Percentiles rank a stretch among this genome's conserved stretches.
phyloP scores from a whole-genome alignment of 2,113 vertebrate genomes.

The Microtus ochrogaster region DNA sequence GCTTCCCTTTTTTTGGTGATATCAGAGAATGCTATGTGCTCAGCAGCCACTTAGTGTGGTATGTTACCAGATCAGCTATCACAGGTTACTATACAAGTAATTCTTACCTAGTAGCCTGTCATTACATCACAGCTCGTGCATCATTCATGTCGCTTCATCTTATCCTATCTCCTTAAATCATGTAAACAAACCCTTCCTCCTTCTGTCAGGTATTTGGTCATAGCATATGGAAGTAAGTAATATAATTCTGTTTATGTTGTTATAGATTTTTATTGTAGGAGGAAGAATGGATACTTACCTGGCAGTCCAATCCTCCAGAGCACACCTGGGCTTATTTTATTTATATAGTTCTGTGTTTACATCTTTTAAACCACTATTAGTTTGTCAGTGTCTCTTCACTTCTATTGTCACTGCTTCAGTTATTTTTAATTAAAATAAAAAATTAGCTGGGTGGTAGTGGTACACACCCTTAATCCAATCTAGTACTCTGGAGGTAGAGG shows the following conservation, averaged over 20 bases:
- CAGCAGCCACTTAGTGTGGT: not conserved
- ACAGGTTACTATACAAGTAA: not conserved
- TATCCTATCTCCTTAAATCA: not conserved
- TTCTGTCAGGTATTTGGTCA: not conserved
- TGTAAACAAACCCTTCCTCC: not conserved
- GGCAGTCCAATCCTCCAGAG: not conserved
- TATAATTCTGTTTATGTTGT: not conserved
- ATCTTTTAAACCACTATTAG: not conserved
- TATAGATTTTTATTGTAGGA: not conserved
- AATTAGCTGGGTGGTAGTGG: not conserved
- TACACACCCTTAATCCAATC: not conserved
- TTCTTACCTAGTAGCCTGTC: not conserved
- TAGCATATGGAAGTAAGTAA: not conserved
- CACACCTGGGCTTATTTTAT: not conserved
- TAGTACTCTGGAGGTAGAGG: not conserved
- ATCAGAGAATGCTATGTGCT: not conserved
- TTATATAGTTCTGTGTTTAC: not conserved
- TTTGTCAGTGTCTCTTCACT: not conserved
- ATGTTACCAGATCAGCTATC: not conserved
- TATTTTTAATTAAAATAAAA: slow-evolving; percentile 7
- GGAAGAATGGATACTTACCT: not conserved
- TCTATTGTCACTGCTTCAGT: not conserved
- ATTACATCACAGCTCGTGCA: not conserved
- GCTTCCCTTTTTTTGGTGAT: not conserved
- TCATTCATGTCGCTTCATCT: not conserved